Evolutionary conservation across 2,888 invertebrate genomes (phyloP).

Genomic region (Synanthedon tipuliformis): DNA sequence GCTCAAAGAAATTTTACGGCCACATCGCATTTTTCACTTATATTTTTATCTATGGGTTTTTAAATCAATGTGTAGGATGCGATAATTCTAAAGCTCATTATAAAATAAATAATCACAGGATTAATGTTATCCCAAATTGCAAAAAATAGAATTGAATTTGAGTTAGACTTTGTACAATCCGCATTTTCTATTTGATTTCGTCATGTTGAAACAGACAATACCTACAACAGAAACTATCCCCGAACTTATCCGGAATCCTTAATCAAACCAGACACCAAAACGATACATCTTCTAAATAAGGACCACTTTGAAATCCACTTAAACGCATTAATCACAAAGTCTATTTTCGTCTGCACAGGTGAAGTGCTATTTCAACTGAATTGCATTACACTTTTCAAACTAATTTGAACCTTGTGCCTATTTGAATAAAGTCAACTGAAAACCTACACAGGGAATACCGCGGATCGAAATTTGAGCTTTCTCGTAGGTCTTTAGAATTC

Average conservation of each 20-base stretch:
- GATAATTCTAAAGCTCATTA: too few species aligned
- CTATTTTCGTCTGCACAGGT: neutral
- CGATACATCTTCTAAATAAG: neutral
- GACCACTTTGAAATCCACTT: neutral
- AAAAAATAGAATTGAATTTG: too few species aligned
- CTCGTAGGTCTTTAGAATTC: neutral
- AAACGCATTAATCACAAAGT: neutral
- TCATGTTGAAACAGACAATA: too few species aligned
- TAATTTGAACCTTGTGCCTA: neutral
- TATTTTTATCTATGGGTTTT: too few species aligned
- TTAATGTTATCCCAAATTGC: too few species aligned
- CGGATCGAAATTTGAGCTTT: neutral
- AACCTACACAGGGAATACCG: too few species aligned
- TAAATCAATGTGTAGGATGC: too few species aligned
- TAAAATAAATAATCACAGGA: too few species aligned
- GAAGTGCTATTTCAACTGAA: neutral
- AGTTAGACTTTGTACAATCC: too few species aligned
- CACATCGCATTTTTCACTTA: too few species aligned
- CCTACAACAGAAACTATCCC: constrained; percentile 4
- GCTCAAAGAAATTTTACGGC: too few species aligned
- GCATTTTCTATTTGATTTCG: too few species aligned
- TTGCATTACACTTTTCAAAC: neutral
- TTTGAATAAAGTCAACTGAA: constrained; percentile 8
- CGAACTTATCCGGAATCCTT: neutral
- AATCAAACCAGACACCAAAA: neutral